A percentile compares a stretch with the other conserved stretches of the same genome.
Conservation (phyloP, 2,888 invertebrate genomes). For the Gisinianus flammeolus region DNA sequence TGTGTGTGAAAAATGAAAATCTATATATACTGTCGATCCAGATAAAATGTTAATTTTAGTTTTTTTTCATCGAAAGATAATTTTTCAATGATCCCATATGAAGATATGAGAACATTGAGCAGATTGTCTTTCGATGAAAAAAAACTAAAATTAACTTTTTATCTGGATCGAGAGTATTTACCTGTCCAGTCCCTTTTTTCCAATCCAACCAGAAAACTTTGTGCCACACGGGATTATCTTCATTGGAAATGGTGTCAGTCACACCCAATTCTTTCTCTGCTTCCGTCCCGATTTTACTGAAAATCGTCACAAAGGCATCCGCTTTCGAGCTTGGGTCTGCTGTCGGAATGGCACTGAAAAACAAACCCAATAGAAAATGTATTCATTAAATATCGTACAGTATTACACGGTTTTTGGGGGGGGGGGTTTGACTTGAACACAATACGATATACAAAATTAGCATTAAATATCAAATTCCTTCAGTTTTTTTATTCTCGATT, state of each 20-base stretch:
- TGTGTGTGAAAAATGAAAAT: neutral
- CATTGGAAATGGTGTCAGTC: conserved; percentile 49
- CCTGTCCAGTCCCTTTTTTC: conserved; percentile 48
- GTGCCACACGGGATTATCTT: conserved; percentile 52
- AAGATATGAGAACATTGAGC: too few species aligned
- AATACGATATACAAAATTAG: neutral
- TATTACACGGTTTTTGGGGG: too few species aligned
- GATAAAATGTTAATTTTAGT: neutral
- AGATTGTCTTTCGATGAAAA: too few species aligned
- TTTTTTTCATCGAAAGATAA: too few species aligned
- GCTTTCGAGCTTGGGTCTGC: conserved; percentile 48
- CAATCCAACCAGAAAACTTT: conserved; percentile 52
- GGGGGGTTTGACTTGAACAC: too few species aligned
- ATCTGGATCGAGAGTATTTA: too few species aligned
- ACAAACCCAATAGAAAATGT: neutral
- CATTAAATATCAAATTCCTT: neutral
- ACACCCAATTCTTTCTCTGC: conserved; percentile 48
- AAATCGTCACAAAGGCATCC: conserved; percentile 52
- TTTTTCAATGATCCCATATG: too few species aligned
- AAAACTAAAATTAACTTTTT: too few species aligned
- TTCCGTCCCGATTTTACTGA: conserved; percentile 38
- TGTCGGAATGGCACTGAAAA: conserved; percentile 18
- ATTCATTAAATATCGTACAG: too few species aligned
- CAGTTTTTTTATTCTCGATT: neutral
- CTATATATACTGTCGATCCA: neutral